These are phyloP conservation scores for Drosophila dunni DNA, from an alignment of 1,140 invertebrate genomes.

Conservation along the genomic window DNA sequence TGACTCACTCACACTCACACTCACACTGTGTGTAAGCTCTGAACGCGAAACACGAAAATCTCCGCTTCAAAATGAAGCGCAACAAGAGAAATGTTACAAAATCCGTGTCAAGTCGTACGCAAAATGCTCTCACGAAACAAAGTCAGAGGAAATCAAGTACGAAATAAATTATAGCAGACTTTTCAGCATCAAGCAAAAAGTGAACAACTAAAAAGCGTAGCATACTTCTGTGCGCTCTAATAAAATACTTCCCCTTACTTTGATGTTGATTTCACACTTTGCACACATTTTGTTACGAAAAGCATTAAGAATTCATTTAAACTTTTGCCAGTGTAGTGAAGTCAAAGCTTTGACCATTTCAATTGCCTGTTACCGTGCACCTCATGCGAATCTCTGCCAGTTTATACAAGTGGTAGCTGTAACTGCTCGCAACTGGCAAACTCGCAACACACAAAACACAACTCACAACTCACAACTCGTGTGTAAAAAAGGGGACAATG, in stretches of 20 bases:
- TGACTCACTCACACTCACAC: constrained; percentile 24
- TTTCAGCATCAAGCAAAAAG: background rate
- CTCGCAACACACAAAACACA: constrained; percentile 40
- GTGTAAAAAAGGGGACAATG: constrained; percentile 77
- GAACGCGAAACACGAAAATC: constrained; percentile 72
- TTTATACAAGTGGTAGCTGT: constrained; percentile 54
- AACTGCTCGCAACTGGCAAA: constrained; percentile 46
- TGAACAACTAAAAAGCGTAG: background rate
- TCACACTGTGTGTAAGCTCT: constrained; percentile 49
- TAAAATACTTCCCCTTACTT: too few relatives aligned
- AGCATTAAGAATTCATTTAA: background rate
- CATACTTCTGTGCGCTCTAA: background rate
- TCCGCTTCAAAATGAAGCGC: constrained; percentile 66
- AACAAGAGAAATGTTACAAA: constrained; percentile 52
- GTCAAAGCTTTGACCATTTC: constrained; percentile 43
- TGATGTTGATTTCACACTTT: background rate
- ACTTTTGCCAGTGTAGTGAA: constrained; percentile 8
- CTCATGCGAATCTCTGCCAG: constrained; percentile 58
- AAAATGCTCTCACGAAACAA: constrained; percentile 14
- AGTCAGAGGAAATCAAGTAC: background rate
- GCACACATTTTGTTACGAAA: background rate
- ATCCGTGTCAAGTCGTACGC: background rate
- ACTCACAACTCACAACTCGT: constrained; percentile 59
- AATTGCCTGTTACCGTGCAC: constrained; percentile 49
- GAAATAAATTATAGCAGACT: background rate